Conservation (phyloP, 2,113 vertebrate genomes). For the Chiloscyllium plagiosum region DNA sequence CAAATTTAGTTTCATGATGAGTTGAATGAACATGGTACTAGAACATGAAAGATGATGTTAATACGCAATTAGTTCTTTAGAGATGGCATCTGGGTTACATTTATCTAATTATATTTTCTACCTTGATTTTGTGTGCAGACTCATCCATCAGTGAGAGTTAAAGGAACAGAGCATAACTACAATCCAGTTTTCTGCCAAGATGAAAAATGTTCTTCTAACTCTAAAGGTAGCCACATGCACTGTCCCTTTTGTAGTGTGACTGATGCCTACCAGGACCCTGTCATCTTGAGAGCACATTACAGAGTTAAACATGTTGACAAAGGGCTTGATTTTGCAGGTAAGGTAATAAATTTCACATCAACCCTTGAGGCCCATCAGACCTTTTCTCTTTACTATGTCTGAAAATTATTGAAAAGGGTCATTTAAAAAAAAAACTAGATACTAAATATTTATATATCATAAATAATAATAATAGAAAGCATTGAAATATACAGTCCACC, state of each 20-base stretch:
- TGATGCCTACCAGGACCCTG: conserved; percentile 46
- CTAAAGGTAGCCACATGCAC: conserved; percentile 48
- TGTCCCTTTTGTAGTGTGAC: conserved; percentile 47
- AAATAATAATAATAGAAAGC: neutral
- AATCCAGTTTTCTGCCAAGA: conserved; percentile 47
- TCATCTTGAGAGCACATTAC: conserved; percentile 48
- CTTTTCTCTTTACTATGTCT: neutral
- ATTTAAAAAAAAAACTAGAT: neutral
- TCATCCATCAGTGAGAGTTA: conserved; percentile 47
- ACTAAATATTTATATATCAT: neutral
- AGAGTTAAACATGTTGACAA: conserved; percentile 50
- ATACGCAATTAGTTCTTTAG: neutral
- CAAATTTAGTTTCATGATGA: neutral
- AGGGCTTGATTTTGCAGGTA: conserved; percentile 50
- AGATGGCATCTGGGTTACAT: neutral
- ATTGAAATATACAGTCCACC: neutral
- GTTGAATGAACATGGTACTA: neutral
- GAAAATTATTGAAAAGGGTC: neutral
- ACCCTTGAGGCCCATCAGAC: too few species aligned
- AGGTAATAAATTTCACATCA: neutral
- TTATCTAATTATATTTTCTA: conserved; percentile 12
- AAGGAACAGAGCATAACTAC: conserved; percentile 45
- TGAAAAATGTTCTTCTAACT: conserved; percentile 44
- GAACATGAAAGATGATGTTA: neutral
- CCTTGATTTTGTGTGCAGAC: conserved; percentile 42